Percentiles rank a stretch among this genome's conserved stretches.
These are phyloP conservation scores for Physocephala rufipes DNA, from an alignment of 2,888 invertebrate genomes.

Conservation along the genomic window DNA sequence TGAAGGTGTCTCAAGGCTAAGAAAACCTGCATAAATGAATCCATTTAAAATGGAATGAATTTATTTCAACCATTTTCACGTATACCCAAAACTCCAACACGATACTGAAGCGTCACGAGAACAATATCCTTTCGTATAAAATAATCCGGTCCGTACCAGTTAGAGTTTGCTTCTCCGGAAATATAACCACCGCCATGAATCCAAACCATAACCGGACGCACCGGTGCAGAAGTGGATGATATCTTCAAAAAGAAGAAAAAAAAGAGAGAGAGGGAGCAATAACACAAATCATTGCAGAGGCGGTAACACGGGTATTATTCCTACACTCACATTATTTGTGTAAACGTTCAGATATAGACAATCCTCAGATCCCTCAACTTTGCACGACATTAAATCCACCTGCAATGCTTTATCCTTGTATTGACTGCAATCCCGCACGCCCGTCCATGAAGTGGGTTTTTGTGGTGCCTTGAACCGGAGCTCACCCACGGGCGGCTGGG, in stretches of 20 bases:
- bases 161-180: constrained; percentile 63
- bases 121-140: constrained; percentile 67
- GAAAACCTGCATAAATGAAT: constrained; percentile 64
- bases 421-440: constrained; percentile 63
- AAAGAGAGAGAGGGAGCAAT: not conserved
- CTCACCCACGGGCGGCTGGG: constrained; percentile 63
- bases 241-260: constrained; percentile 46
- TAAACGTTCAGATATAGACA: constrained; percentile 69
- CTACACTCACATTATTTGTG: constrained; percentile 58
- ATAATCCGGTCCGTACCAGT: constrained; percentile 66
- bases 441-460: constrained; percentile 65
- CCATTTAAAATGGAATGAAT: not conserved
- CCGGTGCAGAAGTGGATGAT: constrained; percentile 53
- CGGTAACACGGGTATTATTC: not conserved
- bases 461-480: constrained; percentile 65
- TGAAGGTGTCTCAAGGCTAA: constrained; percentile 64
- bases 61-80: not conserved
- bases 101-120: constrained; percentile 67
- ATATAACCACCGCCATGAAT: constrained; percentile 68
- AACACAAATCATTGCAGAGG: no score
- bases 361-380: constrained; percentile 67
- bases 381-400: constrained; percentile 55
- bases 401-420: constrained; percentile 60
- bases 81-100: constrained; percentile 66
- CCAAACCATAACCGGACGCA: constrained; percentile 67